phyloP scores from a whole-genome alignment of 2,113 vertebrate genomes.

The Ceyx melanurus region DNA sequence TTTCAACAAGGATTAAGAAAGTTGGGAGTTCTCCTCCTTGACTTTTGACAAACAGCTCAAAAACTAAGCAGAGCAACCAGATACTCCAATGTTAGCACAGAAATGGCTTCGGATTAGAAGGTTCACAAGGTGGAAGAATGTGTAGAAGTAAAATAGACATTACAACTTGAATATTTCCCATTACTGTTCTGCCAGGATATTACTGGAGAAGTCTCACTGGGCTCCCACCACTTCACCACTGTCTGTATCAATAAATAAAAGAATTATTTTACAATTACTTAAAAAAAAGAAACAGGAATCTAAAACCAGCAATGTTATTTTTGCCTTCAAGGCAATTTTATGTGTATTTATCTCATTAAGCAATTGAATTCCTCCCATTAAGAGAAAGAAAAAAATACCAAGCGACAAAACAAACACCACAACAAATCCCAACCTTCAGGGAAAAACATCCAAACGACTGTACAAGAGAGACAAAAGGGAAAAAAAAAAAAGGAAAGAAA shows the following conservation, averaged over 20 bases:
- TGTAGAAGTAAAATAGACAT: not conserved
- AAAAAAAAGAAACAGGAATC: not conserved
- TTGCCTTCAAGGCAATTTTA: not conserved
- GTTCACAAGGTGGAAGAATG: not conserved
- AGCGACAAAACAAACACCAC: no score
- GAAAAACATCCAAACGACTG: not conserved
- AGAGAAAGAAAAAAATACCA: not conserved
- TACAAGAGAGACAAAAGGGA: not conserved
- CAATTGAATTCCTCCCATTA: not conserved
- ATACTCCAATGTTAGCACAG: not conserved
- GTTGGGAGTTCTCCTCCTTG: not conserved
- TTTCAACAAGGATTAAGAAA: not conserved
- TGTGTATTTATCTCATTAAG: not conserved
- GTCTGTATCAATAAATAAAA: not conserved
- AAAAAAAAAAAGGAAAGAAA: not conserved
- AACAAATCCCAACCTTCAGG: not conserved
- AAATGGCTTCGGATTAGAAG: not conserved
- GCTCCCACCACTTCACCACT: not conserved
- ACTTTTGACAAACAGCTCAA: not conserved
- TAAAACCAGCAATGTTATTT: not conserved
- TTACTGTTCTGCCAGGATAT: not conserved
- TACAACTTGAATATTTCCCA: no score
- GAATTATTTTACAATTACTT: not conserved
- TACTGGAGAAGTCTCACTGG: not conserved
- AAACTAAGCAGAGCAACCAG: not conserved